phyloP scores from a whole-genome alignment of 2,797 vertebrate genomes.

The Spea hammondii region DNA sequence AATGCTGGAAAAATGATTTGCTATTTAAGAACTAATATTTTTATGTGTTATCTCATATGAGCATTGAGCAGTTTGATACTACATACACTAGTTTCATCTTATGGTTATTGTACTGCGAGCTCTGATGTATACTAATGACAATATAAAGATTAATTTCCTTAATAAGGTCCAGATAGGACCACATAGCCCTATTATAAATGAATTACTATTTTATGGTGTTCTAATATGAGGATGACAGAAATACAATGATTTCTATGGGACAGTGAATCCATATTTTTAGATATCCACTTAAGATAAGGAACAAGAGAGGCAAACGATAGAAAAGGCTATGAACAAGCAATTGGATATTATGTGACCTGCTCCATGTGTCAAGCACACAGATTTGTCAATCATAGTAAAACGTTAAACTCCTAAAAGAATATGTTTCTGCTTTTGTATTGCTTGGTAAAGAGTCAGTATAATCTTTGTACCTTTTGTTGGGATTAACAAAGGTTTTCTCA shows the following conservation, averaged over 20 bases:
- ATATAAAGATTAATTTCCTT: not conserved
- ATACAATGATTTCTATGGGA: conserved; percentile 9
- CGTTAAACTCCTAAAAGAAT: not conserved
- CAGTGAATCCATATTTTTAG: conserved; percentile 25
- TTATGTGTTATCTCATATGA: too few species aligned
- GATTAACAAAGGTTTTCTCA: too few species aligned
- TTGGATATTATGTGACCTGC: not conserved
- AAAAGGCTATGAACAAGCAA: not conserved
- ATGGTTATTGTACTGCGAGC: not conserved
- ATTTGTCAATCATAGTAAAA: not conserved
- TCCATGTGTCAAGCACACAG: conserved; percentile 1
- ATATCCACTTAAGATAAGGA: conserved; percentile 14
- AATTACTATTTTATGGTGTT: conserved; percentile 41
- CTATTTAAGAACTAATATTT: too few species aligned
- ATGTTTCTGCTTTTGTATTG: not conserved
- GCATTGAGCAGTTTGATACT: too few species aligned
- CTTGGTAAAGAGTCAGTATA: too few species aligned
- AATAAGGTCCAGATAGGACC: conserved; percentile 32
- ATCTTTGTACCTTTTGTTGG: too few species aligned
- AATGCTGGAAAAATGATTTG: too few species aligned
- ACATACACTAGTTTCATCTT: too few species aligned
- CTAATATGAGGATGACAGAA: conserved; percentile 27
- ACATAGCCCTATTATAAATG: conserved; percentile 28
- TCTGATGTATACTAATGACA: conserved; percentile 20
- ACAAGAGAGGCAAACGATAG: conserved; percentile 18